phyloP scores from a whole-genome alignment of 2,113 vertebrate species.

The Austrofundulus limnaeus region DNA sequence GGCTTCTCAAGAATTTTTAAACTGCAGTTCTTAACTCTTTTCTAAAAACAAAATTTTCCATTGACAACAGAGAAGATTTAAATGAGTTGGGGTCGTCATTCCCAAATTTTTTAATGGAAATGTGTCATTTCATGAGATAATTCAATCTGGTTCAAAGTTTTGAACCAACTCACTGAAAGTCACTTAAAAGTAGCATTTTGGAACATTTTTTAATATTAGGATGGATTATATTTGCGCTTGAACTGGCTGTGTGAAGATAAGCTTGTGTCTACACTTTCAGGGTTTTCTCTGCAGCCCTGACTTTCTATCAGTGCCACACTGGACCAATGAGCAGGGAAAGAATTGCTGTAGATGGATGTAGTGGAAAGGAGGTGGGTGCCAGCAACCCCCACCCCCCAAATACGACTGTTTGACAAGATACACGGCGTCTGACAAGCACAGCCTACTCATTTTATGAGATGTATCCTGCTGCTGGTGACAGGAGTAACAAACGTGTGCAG shows the following conservation, averaged over 20 bases:
- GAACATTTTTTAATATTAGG: no score
- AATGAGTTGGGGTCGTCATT: no score
- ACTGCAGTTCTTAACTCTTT: no score
- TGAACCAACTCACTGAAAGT: no score
- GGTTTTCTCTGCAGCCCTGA: conserved; percentile 18
- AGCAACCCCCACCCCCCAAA: conserved; percentile 10
- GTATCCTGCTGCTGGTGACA: conserved; percentile 45
- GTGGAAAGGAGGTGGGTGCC: conserved; percentile 1
- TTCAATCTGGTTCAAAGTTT: no score
- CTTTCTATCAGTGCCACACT: conserved; percentile 4
- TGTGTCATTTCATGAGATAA: no score
- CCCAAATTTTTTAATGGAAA: no score
- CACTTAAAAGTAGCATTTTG: no score
- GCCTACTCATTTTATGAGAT: conserved; percentile 36
- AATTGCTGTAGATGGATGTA: conserved; percentile 19
- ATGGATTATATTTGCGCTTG: no score
- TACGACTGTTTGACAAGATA: conserved; percentile 37
- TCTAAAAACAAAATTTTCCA: no score
- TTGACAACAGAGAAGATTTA: no score
- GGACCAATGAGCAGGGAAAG: conserved; percentile 6
- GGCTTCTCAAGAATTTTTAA: no score
- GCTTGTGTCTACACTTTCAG: background rate
- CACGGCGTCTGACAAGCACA: conserved; percentile 39
- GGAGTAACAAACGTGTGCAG: conserved; percentile 36
- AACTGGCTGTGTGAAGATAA: background rate